phyloP scores from a whole-genome alignment of 2,797 vertebrate species.

The Forpus xanthops region DNA sequence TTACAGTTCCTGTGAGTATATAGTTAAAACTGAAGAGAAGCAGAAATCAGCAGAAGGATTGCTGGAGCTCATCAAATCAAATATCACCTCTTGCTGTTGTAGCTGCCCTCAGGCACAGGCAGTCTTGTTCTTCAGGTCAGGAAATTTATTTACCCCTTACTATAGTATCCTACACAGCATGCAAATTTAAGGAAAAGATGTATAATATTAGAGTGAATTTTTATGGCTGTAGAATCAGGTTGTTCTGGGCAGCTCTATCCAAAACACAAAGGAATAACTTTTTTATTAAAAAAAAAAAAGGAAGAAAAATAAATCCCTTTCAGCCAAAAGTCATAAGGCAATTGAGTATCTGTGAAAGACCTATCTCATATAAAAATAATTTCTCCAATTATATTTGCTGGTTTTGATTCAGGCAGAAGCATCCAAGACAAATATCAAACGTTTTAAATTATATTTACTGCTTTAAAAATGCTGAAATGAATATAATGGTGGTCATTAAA shows the following conservation, averaged over 20 bases:
- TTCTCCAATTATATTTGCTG: not conserved
- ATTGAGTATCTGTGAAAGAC: not conserved
- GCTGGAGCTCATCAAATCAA: not conserved
- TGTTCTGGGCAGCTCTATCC: not conserved
- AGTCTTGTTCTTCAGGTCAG: not conserved
- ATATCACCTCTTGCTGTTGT: not conserved
- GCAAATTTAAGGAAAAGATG: not conserved
- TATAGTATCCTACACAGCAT: not conserved
- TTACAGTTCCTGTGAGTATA: not conserved
- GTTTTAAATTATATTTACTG: not conserved
- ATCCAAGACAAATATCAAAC: not conserved
- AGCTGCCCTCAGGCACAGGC: not conserved
- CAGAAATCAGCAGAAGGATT: not conserved
- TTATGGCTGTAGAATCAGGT: not conserved
- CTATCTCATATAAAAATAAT: not conserved
- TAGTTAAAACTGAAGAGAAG: not conserved
- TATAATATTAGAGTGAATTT: not conserved
- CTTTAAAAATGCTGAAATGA: not conserved
- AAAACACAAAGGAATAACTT: not conserved
- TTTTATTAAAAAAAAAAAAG: not conserved
- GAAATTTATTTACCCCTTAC: not conserved
- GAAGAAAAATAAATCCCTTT: not conserved
- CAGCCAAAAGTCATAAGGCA: not conserved
- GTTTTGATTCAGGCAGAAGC: not conserved
- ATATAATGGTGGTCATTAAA: not conserved